These are phyloP conservation scores for Stegostoma tigrinum DNA, from an alignment of 2,113 vertebrate genomes.

Conservation along the genomic window DNA sequence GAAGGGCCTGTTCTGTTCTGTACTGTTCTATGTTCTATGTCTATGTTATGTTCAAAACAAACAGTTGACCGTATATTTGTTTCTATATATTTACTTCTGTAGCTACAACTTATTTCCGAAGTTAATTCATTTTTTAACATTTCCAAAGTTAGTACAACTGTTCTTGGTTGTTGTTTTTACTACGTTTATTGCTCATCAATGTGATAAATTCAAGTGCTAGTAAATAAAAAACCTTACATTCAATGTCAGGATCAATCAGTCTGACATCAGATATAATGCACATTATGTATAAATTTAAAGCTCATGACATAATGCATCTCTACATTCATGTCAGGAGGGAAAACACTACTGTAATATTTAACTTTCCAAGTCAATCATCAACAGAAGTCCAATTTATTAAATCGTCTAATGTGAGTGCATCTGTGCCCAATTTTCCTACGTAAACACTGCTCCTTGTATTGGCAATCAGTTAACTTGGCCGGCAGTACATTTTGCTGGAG, in stretches of 20 bases:
- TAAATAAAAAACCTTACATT: neutral
- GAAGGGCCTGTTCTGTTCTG: too few relatives aligned
- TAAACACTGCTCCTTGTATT: neutral
- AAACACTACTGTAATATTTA: neutral
- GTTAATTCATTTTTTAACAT: neutral
- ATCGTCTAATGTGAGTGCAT: neutral
- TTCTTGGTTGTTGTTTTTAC: neutral
- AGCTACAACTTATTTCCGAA: neutral
- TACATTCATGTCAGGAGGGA: neutral
- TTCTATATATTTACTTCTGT: neutral
- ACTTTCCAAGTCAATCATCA: neutral
- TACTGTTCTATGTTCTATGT: too few relatives aligned
- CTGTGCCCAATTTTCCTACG: neutral
- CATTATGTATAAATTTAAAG: slow-evolving; percentile 5
- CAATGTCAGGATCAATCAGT: neutral
- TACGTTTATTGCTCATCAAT: neutral
- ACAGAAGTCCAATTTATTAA: neutral
- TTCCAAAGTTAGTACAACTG: neutral
- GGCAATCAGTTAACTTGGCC: neutral
- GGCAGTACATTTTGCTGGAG: neutral
- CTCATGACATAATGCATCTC: neutral
- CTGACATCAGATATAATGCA: neutral
- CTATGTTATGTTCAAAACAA: neutral
- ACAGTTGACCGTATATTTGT: neutral
- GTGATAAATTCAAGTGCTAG: neutral